Evolutionary conservation across 2,113 vertebrate species (phyloP), one percentile per base, ranked within the genome.

Genomic region (Bombycilla garrulus): DNA sequence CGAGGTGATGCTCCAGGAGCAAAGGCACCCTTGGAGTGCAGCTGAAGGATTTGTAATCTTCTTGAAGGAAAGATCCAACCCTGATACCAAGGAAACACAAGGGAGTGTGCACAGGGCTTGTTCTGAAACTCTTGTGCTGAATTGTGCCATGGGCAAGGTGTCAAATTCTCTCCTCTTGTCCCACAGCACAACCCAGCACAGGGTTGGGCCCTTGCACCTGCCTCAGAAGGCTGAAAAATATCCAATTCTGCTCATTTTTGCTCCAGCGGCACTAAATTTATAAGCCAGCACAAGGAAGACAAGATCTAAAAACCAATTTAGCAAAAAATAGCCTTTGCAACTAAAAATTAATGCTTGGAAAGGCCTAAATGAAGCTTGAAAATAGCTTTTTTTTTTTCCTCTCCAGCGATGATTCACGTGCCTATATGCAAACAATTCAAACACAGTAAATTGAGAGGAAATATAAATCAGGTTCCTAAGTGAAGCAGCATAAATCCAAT

Each of bases 291-390:
- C 57, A 71, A 84, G 85, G 77, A 95, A 96, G 91, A 92, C 92
- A 95, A 93, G 87, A 93, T 95, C 92, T 95, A 94, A 95, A 96
- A 97, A 92, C 81, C 92, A 97, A 96, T 96, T 92, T 97, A 95
- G 95, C 96, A 95, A 93, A 97, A 95, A 93, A 91, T 87, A 89
- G 91, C 86, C 77, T 94, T 92, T 95, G 95, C 84, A 92, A 89
- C 95, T 96, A 94, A 93, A 95, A 95, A 95, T 91, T 95, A 95
- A 96, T 97, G 96, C 95, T 95, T 95, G 62, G 4, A 83, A 78
- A 29, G 12, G 71, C 88, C 93, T 72, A 93, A 96, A 96, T 92
- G 93, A 93, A 92, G 95, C 96, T 93, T 95, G 90, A 92, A 96
- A 93, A 92, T 91, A 82, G 90, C 78, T 90, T 85, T 77, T 87